Base-by-base conservation (phyloP, 2,888 invertebrate genomes). In the Steinernema scapterisci region DNA sequence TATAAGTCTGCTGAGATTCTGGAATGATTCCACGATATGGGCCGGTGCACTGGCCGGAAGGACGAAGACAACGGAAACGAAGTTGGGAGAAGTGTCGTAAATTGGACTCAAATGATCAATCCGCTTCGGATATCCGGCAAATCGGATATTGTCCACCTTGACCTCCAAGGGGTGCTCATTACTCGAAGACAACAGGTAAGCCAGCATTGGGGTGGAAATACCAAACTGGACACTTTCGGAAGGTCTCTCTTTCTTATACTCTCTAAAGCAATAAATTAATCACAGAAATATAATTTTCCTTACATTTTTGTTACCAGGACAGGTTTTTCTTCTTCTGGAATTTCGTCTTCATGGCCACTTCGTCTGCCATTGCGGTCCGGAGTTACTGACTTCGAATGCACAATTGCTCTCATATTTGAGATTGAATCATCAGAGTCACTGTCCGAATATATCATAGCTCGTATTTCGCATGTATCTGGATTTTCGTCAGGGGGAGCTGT, bases 141-240 rank as follows among this genome's bases (percentile, higher is more conserved):
- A 85, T 46, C 85, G 75, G 48, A 80, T 76, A 43, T 81, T 84
- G 75, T 85, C 83, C 25, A 85, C 78, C 75, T 81, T 80, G 75
- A 83, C 71, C 45, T 81, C 82, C 44, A 56, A 44, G 1, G 43
- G 44, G n/a, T 25, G 63, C n/a, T 45, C 48, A 25, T 23, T 16
- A 19, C 48, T 56, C 0, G 56, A 44, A 2, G 23, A 1, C 16
- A 56, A 21, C 16, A 45, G 45, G 13, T 73, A 63, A 44, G 56
- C 52, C 43, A 73, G 7, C 54, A 54, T 73, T n/a, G 45, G 25
- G 6, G 44, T 45, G 44, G 54, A 27, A 5, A 51, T 16, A 38
- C 43, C 44, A 13, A 44, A 48, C 21, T 73, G 73, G 21, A 75
- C 81, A 0, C 81, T 79, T 71, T 79, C 79, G 73, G 85, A 84